Evolutionary conservation across 2,888 invertebrate species (phyloP).

Genomic region (Amblyteles armatorius): DNA sequence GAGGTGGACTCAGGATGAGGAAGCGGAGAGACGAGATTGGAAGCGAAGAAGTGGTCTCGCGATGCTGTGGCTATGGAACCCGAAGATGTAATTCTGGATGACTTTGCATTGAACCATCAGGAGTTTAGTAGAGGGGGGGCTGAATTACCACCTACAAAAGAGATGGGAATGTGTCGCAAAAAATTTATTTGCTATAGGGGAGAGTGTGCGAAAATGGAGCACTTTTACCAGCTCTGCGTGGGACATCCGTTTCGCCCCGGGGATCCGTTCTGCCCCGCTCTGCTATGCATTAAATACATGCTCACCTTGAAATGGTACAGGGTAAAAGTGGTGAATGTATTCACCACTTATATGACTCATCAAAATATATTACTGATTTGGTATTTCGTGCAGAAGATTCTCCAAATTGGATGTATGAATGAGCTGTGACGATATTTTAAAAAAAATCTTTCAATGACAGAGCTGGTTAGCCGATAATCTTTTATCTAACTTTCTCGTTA

Average conservation of each 20-base stretch:
- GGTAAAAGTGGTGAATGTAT: no score
- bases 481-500: slow-evolving; percentile 69
- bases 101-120: neutral
- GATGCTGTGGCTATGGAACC: no score
- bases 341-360: no score
- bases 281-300: no score
- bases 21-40: slow-evolving; percentile 16
- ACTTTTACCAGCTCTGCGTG: neutral
- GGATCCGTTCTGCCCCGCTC: no score
- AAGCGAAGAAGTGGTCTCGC: slow-evolving; percentile 10
- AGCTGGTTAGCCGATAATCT: slow-evolving; percentile 57
- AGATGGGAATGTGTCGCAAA: no score
- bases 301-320: no score
- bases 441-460: neutral
- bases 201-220: neutral
- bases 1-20: slow-evolving; percentile 48
- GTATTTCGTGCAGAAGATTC: neutral
- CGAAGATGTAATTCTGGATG: neutral
- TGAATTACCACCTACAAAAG: no score
- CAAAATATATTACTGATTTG: no score
- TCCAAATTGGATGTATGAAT: neutral
- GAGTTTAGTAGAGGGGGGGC: neutral
- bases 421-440: no score
- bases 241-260: no score
- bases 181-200: no score